Conservation (phyloP, 2,797 vertebrate species). For the Zenarchopterus dispar region DNA sequence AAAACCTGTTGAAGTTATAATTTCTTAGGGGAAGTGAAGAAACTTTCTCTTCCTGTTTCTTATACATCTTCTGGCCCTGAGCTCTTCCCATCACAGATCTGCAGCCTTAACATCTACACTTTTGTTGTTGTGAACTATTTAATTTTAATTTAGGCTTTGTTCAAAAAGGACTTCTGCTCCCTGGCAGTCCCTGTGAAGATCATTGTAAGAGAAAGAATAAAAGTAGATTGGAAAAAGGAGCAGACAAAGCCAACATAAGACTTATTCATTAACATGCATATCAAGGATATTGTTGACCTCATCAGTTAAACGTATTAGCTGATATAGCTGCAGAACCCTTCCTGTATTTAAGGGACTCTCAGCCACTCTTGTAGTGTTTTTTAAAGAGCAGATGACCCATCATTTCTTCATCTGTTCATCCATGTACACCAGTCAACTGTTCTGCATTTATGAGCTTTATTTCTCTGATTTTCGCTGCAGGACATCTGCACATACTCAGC, state of each 20-base stretch:
- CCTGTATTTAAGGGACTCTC: no score
- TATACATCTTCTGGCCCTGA: conserved; percentile 18
- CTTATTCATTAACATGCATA: not conserved
- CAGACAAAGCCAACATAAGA: not conserved
- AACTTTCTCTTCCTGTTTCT: conserved; percentile 18
- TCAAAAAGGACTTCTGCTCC: conserved; percentile 16
- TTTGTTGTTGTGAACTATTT: not conserved
- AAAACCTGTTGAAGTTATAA: conserved; percentile 44
- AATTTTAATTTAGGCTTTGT: conserved; percentile 2
- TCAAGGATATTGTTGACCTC: no score
- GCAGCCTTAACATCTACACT: not conserved
- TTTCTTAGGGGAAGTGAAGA: conserved; percentile 18
- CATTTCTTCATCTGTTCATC: no score
- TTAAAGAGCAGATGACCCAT: no score
- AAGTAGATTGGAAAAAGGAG: not conserved
- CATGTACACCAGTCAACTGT: no score
- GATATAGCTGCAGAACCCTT: no score
- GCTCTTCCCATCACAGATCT: not conserved
- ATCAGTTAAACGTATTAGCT: no score
- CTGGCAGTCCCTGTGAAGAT: not conserved
- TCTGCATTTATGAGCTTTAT: not conserved
- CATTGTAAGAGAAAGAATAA: not conserved
- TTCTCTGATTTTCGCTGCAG: conserved; percentile 68
- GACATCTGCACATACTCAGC: conserved; percentile 83
- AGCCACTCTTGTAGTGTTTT: no score